Evolutionary conservation across 1,140 invertebrate species (phyloP).

Genomic region (Drosophila tani): DNA sequence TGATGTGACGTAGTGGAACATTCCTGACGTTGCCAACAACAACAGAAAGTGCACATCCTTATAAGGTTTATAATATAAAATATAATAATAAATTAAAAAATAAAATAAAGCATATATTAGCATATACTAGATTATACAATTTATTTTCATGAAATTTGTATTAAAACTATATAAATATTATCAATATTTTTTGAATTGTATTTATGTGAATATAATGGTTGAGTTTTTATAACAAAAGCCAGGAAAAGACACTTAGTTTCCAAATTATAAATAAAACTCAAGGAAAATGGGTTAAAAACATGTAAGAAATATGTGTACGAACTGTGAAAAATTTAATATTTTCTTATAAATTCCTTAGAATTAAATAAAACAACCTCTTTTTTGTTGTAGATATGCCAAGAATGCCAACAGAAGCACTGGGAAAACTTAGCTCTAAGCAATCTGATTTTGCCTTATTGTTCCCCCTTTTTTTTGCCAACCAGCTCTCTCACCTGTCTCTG

Average conservation of each 20-base stretch:
- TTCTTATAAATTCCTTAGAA: not conserved
- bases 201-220: too few relatives aligned
- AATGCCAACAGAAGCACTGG: slow-evolving; percentile 8
- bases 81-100: not conserved
- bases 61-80: not conserved
- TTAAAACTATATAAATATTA: too few relatives aligned
- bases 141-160: too few relatives aligned
- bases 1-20: slow-evolving; percentile 85
- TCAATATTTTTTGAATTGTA: too few relatives aligned
- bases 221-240: too few relatives aligned
- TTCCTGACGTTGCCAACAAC: slow-evolving; percentile 71
- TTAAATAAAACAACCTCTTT: not conserved
- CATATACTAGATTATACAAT: too few relatives aligned
- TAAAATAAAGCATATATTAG: not conserved
- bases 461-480: not conserved
- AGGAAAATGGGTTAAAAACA: too few relatives aligned
- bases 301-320: too few relatives aligned
- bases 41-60: slow-evolving; percentile 1
- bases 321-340: not conserved
- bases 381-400: not conserved
- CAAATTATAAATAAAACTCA: too few relatives aligned
- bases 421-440: slow-evolving; percentile 2
- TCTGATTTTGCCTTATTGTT: slow-evolving; percentile 14
- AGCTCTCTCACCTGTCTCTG: slow-evolving; percentile 21
- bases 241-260: too few relatives aligned